These are phyloP conservation scores for Percopsis omiscomaycus DNA, from an alignment of 2,797 vertebrate species.

Conservation along the genomic window DNA sequence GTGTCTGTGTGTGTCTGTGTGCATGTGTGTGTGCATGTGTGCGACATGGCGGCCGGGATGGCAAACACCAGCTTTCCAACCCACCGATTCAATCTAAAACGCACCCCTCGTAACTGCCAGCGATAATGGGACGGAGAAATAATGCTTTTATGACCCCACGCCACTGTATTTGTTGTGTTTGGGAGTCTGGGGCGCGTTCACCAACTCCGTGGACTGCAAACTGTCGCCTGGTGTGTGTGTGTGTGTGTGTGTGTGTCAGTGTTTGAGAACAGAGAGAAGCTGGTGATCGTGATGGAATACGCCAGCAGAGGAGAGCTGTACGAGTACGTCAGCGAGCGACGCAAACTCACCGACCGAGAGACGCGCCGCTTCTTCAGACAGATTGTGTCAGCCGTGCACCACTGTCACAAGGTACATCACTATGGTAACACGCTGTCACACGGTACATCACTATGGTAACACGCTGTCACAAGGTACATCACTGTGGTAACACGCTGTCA, in stretches of 20 bases:
- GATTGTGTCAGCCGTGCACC: slow-evolving; percentile 89
- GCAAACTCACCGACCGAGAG: slow-evolving; percentile 83
- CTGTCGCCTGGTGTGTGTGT: not conserved
- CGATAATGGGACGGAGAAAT: too few relatives aligned
- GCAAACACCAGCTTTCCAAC: too few relatives aligned
- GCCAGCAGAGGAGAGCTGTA: slow-evolving; percentile 90
- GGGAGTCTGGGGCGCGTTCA: too few relatives aligned
- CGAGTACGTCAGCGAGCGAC: slow-evolving; percentile 87
- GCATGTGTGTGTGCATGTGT: not conserved
- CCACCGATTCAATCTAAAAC: too few relatives aligned
- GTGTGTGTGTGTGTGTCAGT: slow-evolving; percentile 59
- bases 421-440: not conserved
- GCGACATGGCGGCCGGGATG: too few relatives aligned
- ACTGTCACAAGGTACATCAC: slow-evolving; percentile 84
- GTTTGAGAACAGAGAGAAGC: slow-evolving; percentile 92
- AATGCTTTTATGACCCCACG: too few relatives aligned
- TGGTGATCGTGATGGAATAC: slow-evolving; percentile 91
- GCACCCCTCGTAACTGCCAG: too few relatives aligned
- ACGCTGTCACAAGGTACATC: not conserved
- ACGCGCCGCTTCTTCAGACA: slow-evolving; percentile 89
- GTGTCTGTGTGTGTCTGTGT: not conserved
- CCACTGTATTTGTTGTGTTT: too few relatives aligned
- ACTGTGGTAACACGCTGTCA: not conserved
- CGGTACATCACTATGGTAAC: not conserved
- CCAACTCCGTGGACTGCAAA: too few relatives aligned